Evolutionary conservation across 2,888 invertebrate genomes (phyloP).

Genomic region (Keiferia lycopersicella): DNA sequence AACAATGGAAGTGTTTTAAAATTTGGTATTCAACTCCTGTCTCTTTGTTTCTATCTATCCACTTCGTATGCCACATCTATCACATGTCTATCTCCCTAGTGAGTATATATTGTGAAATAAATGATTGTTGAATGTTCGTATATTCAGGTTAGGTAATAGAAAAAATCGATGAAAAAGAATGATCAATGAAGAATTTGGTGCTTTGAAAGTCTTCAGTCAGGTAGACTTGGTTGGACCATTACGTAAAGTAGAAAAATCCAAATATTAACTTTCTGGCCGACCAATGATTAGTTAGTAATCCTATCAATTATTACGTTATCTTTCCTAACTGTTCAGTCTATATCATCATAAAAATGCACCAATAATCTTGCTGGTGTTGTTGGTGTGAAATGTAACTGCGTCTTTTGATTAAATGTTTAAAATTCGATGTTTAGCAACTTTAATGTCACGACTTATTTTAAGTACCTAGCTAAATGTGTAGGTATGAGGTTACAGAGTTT

Average conservation of each 20-base stretch:
- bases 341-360: background rate
- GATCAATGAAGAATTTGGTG: slow-evolving; percentile 4
- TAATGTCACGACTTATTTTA: slow-evolving; percentile 14
- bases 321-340: too few species aligned
- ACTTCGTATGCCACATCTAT: background rate
- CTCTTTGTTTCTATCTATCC: background rate
- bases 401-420: background rate
- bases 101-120: background rate
- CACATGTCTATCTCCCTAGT: background rate
- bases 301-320: background rate
- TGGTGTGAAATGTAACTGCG: background rate
- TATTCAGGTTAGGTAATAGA: background rate
- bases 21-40: too few species aligned
- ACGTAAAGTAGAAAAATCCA: background rate
- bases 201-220: background rate
- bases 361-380: background rate
- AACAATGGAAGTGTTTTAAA: too few species aligned
- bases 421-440: slow-evolving; percentile 27
- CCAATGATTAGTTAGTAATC: background rate
- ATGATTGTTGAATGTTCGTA: background rate
- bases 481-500: slow-evolving; percentile 10
- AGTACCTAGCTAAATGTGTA: background rate
- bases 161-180: background rate
- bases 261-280: slow-evolving; percentile 7
- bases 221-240: background rate